Base-by-base conservation (phyloP, 2,888 invertebrate species). In the Carpatolechia fugitivella region DNA sequence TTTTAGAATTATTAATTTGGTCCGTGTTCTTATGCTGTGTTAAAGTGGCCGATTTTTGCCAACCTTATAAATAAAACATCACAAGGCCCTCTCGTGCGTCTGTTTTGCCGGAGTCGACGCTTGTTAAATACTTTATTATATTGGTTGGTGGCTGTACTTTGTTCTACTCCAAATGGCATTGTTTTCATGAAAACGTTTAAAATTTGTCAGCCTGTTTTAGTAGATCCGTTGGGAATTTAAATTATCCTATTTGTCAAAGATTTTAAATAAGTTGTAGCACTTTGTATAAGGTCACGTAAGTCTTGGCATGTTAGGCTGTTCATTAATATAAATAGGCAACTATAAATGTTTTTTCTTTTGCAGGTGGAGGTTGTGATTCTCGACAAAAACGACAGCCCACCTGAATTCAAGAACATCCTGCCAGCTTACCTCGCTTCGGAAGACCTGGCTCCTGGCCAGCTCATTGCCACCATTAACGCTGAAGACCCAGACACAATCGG, bases 321-420 rank as follows among this genome's bases (percentile, higher is more conserved):
- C 33, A 1, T 13, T 13, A 20, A 20, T n/a, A 40, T 40, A 6
- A 18, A 20, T 29, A 10, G 0, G 20, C 29, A 16, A 20, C 24
- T 24, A 24, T 4, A 24, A 24, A 3, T 4, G 3, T 47, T 60
- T 70, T 81, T 69, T 71, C 76, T 64, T 68, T 93, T 92, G 20
- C 94, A 98, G 97, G 95, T 97, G 67, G 93, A 93, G 81, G 94
- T 98, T 65, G 93, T 93, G 56, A 94, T 98, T 52, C 82, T 96
- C 78, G 98, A 98, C 88, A 95, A 95, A 85, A 98, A 98, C 82
- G 98, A 98, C 91, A 97, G 96, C 72, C 97, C 98, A n/a, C 98
- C 98, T 3, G 93, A 94, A 54, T 97, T 97, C 91, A 93, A 93
- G 66, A 93, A 94, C 60, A 92, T 94, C 33, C 94, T 94, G 13